Conservation (phyloP, 2,888 invertebrate genomes). For the Loripinus fragilis region DNA sequence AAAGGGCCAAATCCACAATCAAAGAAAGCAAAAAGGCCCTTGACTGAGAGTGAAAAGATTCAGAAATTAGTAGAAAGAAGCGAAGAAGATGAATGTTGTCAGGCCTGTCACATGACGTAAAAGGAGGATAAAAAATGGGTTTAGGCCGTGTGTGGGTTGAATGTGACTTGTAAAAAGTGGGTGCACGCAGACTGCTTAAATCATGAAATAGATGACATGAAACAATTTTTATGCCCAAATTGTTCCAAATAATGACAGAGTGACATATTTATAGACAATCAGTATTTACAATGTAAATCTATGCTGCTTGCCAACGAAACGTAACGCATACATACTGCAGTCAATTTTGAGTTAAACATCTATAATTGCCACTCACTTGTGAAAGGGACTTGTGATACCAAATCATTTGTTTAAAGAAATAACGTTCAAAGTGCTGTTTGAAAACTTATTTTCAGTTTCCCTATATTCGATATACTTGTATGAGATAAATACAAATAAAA, state of each 20-base stretch:
- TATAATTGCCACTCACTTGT: too few species aligned
- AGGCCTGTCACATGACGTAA: conserved; percentile 30
- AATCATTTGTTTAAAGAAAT: too few species aligned
- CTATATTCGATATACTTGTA: too few species aligned
- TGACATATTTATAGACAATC: too few species aligned
- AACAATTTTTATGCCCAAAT: conserved; percentile 37
- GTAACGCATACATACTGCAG: too few species aligned
- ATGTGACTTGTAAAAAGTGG: conserved; percentile 31
- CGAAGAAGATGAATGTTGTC: conserved; percentile 28
- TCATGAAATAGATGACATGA: conserved; percentile 14
- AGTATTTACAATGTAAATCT: too few species aligned
- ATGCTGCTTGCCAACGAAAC: too few species aligned
- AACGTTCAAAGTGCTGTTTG: too few species aligned
- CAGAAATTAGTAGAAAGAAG: neutral
- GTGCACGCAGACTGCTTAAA: conserved; percentile 28
- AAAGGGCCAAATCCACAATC: neutral
- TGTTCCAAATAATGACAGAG: conserved; percentile 4
- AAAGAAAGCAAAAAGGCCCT: conserved; percentile 1
- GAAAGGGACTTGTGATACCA: too few species aligned
- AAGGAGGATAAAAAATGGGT: conserved; percentile 30
- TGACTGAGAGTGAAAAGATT: neutral
- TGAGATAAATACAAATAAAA: too few species aligned
- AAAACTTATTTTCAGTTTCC: too few species aligned
- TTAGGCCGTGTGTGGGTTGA: conserved; percentile 29
- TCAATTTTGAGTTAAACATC: too few species aligned